phyloP scores from a whole-genome alignment of 2,113 vertebrate species.

The Ornithorhynchus anatinus region DNA sequence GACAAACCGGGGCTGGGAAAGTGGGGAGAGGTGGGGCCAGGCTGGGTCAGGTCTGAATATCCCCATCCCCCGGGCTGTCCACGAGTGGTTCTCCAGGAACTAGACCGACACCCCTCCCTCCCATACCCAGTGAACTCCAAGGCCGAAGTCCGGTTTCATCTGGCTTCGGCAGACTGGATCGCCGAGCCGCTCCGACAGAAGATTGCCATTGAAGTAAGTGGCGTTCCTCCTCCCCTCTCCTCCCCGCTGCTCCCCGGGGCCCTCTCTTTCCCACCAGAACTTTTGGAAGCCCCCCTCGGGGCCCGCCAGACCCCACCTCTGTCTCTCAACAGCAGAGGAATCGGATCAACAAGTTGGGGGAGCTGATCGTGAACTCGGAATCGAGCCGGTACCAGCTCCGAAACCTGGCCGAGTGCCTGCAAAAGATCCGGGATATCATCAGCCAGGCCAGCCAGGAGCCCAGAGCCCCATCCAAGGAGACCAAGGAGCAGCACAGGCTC shows the following conservation, averaged over 20 bases:
- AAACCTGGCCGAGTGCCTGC: conserved; percentile 85
- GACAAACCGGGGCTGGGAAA: too few relatives aligned
- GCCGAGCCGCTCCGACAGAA: conserved; percentile 77
- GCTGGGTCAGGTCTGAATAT: too few relatives aligned
- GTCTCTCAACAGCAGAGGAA: conserved; percentile 78
- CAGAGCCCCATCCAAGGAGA: conserved; percentile 73
- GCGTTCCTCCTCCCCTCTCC: too few relatives aligned
- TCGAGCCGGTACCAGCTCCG: conserved; percentile 88
- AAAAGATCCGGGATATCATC: conserved; percentile 87
- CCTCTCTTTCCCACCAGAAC: background rate
- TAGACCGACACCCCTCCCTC: background rate
- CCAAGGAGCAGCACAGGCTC: conserved; percentile 60
- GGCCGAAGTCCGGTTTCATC: conserved; percentile 90
- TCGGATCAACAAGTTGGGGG: conserved; percentile 85
- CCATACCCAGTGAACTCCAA: conserved; percentile 84
- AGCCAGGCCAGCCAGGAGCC: conserved; percentile 72
- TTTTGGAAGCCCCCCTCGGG: background rate
- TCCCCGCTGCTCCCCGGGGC: background rate
- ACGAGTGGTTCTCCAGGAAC: background rate
- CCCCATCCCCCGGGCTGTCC: background rate
- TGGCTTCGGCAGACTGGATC: conserved; percentile 91
- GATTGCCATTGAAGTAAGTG: conserved; percentile 78
- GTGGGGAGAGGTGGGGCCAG: too few relatives aligned
- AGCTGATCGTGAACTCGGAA: conserved; percentile 88
- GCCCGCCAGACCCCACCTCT: accelerated